phyloP scores from a whole-genome alignment of 2,113 vertebrate genomes.

The Circaetus cinerascens region DNA sequence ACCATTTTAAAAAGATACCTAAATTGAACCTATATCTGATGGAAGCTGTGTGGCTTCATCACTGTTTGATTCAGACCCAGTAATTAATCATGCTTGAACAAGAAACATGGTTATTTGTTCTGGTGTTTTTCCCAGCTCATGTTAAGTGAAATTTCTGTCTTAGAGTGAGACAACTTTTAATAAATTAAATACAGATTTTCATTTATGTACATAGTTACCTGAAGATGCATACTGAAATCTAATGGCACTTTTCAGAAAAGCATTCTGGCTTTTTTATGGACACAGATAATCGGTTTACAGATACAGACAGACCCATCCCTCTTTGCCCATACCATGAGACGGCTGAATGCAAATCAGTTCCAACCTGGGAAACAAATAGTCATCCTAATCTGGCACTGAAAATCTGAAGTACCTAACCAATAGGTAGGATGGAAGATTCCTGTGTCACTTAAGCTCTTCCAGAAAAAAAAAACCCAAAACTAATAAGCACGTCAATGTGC shows the following conservation, averaged over 20 bases:
- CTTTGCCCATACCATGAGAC: not conserved
- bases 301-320: not conserved
- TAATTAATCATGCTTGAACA: not conserved
- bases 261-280: not conserved
- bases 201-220: not conserved
- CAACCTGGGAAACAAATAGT: not conserved
- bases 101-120: not conserved
- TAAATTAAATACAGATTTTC: not conserved
- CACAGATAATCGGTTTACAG: not conserved
- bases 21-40: not conserved
- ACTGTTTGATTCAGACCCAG: not conserved
- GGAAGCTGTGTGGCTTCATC: not conserved
- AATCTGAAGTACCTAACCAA: not conserved
- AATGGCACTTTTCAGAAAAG: not conserved
- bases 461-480: not conserved
- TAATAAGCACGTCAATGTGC: not conserved
- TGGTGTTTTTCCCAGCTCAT: not conserved
- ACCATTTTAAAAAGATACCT: not conserved
- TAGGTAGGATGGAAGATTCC: not conserved
- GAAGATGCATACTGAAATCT: not conserved
- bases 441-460: not conserved
- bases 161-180: not conserved
- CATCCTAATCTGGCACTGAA: not conserved
- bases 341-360: not conserved
- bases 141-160: not conserved